Base-by-base conservation (phyloP, 1,140 invertebrate species). In the Drusus annulatus region DNA sequence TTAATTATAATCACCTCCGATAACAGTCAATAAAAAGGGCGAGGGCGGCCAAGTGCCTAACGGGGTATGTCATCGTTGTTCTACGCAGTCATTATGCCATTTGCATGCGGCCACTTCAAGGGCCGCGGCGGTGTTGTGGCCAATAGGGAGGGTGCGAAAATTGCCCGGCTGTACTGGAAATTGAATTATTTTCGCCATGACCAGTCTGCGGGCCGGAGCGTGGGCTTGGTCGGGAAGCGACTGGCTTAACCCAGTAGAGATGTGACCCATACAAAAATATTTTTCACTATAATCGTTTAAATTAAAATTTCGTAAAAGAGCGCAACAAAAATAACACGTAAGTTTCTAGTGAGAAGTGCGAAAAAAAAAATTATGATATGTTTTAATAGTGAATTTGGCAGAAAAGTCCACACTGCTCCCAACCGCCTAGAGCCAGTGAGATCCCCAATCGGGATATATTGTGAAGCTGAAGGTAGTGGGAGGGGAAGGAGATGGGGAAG, bases 181-280 rank as follows among this genome's bases (percentile, higher is more conserved):
- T 69, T 36, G 19, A 74, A 54, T 74, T 54, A 74, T 54, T 63
- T 74, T 74, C 17, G 25, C 36, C 76, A 65, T 78, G 76, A 78
- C 62, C 76, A 68, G 50, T 65, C 60, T 62, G 50, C 19, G 7
- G 21, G 16, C 73, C 16, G 23, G 73, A 23, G 19, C 73, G 62
- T 62, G 62, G 58, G 68, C 51, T 45, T 60, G 78, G 65, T 69
- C 50, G 15, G 51, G 69, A 54, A 54, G 15, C 31, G n/a, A 50
- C n/a, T 0, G 21, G 36, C 23, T 50, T 28, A 74, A 54, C 50
- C 69, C 69, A 74, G 69, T 74, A 2, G n/a, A 28, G 8, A 54
- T 74, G 19, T 23, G 51, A 21, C 6, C 1, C 65, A 25, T 56
- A n/a, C 3, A 17, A 17, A 21, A 17, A 17, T 7, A 28, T 5